These are phyloP conservation scores for Lepas anatifera DNA, from an alignment of 2,888 invertebrate species.

Conservation along the genomic window DNA sequence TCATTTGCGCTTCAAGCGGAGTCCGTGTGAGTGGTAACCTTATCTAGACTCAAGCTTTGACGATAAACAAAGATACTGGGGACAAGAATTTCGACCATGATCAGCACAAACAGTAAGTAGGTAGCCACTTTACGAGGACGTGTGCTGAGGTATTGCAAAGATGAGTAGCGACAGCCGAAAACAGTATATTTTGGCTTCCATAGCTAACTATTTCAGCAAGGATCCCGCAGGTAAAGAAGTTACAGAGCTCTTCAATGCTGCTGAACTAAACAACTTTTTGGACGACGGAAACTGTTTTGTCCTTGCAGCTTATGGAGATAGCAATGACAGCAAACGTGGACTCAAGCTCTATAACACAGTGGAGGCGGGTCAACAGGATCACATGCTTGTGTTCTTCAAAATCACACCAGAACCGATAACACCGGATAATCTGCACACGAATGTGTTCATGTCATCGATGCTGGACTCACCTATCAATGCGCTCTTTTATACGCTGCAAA, in stretches of 20 bases:
- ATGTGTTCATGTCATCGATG: conserved; percentile 47
- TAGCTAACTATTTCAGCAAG: conserved; percentile 34
- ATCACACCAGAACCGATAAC: conserved; percentile 43
- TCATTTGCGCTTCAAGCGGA: too few species aligned
- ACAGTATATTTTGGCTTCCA: conserved; percentile 33
- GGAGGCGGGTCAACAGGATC: conserved; percentile 33
- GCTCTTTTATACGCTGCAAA: conserved; percentile 48
- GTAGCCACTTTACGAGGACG: too few species aligned
- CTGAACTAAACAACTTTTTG: conserved; percentile 36
- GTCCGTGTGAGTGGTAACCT: too few species aligned
- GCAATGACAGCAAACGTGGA: background rate
- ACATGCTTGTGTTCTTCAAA: conserved; percentile 48
- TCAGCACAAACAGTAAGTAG: too few species aligned
- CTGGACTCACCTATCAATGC: conserved; percentile 45
- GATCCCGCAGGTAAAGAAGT: conserved; percentile 30
- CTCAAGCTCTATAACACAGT: conserved; percentile 29
- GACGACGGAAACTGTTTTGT: conserved; percentile 36
- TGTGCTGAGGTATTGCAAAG: too few species aligned
- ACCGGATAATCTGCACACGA: conserved; percentile 44
- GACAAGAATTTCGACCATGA: too few species aligned
- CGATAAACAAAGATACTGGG: too few species aligned
- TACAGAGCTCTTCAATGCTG: conserved; percentile 29
- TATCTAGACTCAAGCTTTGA: too few species aligned
- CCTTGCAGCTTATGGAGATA: conserved; percentile 24
- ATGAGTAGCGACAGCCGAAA: conserved; percentile 28